phyloP scores from a whole-genome alignment of 2,888 invertebrate species.

The Thymelicus acteon region DNA sequence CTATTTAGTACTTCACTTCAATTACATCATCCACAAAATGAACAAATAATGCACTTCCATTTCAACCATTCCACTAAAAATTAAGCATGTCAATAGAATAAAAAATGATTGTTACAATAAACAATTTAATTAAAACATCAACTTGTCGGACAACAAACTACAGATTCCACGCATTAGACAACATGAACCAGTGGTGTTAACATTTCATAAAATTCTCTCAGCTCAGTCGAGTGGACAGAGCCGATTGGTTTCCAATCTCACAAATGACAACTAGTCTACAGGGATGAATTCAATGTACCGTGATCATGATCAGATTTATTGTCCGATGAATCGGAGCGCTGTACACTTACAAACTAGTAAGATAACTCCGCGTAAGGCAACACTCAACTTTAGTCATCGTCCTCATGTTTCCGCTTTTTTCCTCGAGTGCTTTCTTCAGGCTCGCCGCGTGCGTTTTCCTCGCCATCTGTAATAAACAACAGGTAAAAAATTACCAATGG shows the following conservation, averaged over 20 bases:
- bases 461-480: slow-evolving; percentile 64
- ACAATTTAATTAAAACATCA: slow-evolving; percentile 82
- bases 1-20: slow-evolving; percentile 65
- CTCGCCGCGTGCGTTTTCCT: slow-evolving; percentile 66
- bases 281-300: slow-evolving; percentile 58
- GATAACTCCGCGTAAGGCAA: slow-evolving; percentile 80
- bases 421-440: slow-evolving; percentile 84
- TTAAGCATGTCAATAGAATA: slow-evolving; percentile 82
- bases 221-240: slow-evolving; percentile 30
- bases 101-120: slow-evolving; percentile 79
- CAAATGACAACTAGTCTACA: slow-evolving; percentile 70
- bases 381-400: slow-evolving; percentile 82
- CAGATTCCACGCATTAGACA: slow-evolving; percentile 76
- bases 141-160: slow-evolving; percentile 82
- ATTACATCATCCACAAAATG: slow-evolving; percentile 1
- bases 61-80: slow-evolving; percentile 74
- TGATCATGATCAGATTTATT: slow-evolving; percentile 67
- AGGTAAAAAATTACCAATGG: too few relatives aligned
- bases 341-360: slow-evolving; percentile 83
- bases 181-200: slow-evolving; percentile 61
- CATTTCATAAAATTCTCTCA: slow-evolving; percentile 51
- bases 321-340: slow-evolving; percentile 82
- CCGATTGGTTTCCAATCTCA: slow-evolving; percentile 62
- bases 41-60: slow-evolving; percentile 71
- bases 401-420: slow-evolving; percentile 86